Evolutionary conservation across 2,888 invertebrate genomes (phyloP).

Genomic region (Alviniconcha strummeri): DNA sequence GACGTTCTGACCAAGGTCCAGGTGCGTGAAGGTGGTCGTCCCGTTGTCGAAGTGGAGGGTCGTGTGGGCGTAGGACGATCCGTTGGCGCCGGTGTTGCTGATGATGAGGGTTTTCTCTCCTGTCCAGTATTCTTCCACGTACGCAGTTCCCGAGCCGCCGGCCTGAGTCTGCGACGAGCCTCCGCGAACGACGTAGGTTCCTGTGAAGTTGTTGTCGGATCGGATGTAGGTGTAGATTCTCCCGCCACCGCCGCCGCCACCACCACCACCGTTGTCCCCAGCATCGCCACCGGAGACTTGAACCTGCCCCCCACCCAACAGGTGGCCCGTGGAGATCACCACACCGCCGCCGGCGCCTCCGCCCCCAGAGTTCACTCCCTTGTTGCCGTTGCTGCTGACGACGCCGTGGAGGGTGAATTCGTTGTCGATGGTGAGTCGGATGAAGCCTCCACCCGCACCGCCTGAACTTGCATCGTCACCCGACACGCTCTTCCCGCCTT

Average conservation of each 20-base stretch:
- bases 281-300: slow-evolving; percentile 49
- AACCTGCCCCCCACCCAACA: slow-evolving; percentile 48
- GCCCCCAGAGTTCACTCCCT: slow-evolving; percentile 45
- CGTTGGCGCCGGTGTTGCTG: slow-evolving; percentile 33
- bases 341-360: slow-evolving; percentile 57
- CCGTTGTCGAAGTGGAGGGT: slow-evolving; percentile 1
- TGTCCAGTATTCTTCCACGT: slow-evolving; percentile 28
- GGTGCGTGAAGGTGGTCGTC: slow-evolving; percentile 22
- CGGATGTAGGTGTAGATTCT: slow-evolving; percentile 44
- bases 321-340: slow-evolving; percentile 36
- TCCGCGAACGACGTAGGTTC: slow-evolving; percentile 45
- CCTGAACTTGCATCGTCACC: slow-evolving; percentile 34
- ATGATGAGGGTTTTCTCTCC: slow-evolving; percentile 20
- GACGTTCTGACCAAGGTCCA: slow-evolving; percentile 29
- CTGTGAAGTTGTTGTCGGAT: slow-evolving; percentile 50
- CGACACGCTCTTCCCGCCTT: slow-evolving; percentile 16
- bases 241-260: slow-evolving; percentile 59
- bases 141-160: slow-evolving; percentile 58
- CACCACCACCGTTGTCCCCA: slow-evolving; percentile 24
- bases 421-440: slow-evolving; percentile 37
- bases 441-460: slow-evolving; percentile 49
- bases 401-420: slow-evolving; percentile 49
- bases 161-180: slow-evolving; percentile 45
- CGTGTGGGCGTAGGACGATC: not conserved
- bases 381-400: slow-evolving; percentile 49